These are phyloP conservation scores for Thera obeliscata DNA, from an alignment of 2,888 invertebrate species.

Conservation along the genomic window DNA sequence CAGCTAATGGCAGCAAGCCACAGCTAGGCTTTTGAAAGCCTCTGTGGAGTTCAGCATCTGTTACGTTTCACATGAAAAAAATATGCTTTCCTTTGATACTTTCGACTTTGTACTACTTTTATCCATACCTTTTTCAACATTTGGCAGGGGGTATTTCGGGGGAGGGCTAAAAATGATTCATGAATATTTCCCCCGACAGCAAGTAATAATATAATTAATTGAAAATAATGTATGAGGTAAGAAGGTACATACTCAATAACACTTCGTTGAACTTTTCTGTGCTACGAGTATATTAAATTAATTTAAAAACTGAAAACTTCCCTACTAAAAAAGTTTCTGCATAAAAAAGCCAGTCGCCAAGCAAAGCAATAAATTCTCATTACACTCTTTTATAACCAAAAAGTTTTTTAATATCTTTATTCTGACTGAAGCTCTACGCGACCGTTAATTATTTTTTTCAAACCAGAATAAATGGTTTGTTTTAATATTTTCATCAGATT, in stretches of 20 bases:
- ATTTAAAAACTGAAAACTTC: neutral
- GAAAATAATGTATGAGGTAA: too few relatives aligned
- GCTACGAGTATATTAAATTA: too few relatives aligned
- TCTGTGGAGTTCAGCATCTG: neutral
- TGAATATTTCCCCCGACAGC: too few relatives aligned
- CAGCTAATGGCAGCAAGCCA: constrained; percentile 42
- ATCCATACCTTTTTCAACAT: neutral
- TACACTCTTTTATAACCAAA: constrained; percentile 4
- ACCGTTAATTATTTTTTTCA: constrained; percentile 13
- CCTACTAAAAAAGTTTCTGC: constrained; percentile 7
- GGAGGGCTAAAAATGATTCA: too few relatives aligned
- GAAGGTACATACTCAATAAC: neutral
- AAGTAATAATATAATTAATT: too few relatives aligned
- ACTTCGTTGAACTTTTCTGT: too few relatives aligned
- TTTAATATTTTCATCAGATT: neutral
- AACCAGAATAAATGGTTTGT: neutral
- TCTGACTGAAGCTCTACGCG: constrained; percentile 7
- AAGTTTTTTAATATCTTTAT: constrained; percentile 20
- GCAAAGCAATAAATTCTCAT: constrained; percentile 22
- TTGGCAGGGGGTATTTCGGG: too few relatives aligned
- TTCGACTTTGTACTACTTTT: neutral
- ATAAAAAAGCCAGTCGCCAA: constrained; percentile 9
- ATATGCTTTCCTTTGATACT: neutral
- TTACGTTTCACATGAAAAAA: neutral
- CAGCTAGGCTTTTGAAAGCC: constrained; percentile 15